Evolutionary conservation across 1,140 invertebrate genomes (phyloP), one percentile per base, ranked within the genome.

Genomic region (Oncopeltus fasciatus): DNA sequence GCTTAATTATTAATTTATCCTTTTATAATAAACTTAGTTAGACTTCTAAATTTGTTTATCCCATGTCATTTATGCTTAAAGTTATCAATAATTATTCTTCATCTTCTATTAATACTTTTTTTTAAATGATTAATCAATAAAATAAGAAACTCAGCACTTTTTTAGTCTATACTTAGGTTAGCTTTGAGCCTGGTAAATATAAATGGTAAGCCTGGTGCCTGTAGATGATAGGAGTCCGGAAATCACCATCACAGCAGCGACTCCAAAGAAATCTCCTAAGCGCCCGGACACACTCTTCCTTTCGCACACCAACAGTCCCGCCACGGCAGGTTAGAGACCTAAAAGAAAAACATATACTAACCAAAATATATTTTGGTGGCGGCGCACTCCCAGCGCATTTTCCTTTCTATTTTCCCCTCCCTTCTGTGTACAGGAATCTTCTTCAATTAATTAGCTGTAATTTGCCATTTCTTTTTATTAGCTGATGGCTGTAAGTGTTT

Each of bases 221-320:
- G 57, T 12, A 33, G 27, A 14, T 59, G 8, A 46, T 20, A 33
- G 49, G 21, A 53, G 28, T 20, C 49, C 51, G 51, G 51, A 33
- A 53, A 53, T 62, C 61, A 26, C 57, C n/a, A 18, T 53, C 1
- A 53, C 49, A 2, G 20, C 51, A 26, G 33, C 51, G n/a, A 29
- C 51, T 9, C 51, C 61, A 9, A 20, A 26, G 2, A 62, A 62
- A 28, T 18, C 29, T 24, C 53, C 53, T 11, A 47, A 51, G 51
- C 29, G 61, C 28, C 61, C 61, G 9, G 56, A 53, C 44, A 57
- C 51, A 18, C 51, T 62, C 27, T 28, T 33, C 4, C 24, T 62
- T 24, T 20, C 53, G 11, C 28, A 56, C 51, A 62, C 43, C 29
- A 62, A 62, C 53, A 8, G 20, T 27, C 61, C 61, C 16, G 29